Evolutionary conservation across 2,113 vertebrate genomes (phyloP), one percentile per base, ranked within the genome.

Genomic region (Tinamus guttatus): DNA sequence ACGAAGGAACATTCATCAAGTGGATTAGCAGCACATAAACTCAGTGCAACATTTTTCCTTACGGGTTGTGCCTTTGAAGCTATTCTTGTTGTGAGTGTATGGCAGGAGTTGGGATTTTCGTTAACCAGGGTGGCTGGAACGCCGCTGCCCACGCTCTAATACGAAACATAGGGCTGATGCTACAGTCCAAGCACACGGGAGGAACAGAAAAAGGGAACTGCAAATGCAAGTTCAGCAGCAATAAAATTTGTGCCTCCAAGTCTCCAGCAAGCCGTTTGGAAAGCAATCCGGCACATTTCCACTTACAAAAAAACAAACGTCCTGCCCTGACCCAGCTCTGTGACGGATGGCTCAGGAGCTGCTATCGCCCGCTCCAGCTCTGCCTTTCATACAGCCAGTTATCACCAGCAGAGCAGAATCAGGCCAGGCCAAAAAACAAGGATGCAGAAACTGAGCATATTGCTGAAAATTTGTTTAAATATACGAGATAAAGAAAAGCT

Each of bases 141-240:
- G 51, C 38, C 6, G 43, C 65, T 19, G 56, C 18, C 36, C 52
- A 2, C 16, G 65, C 1, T 43, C 28, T 51, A 64, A 5, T 9
- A 52, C 0, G 0, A 76, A 87, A 43, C 38, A 7, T 3, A 54
- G 7, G 75, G 20, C 0, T 5, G 14, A 59, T n/a, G 58, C 59
- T 20, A 20, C 2, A 45, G 24, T 5, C 24, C 89, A 32, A 13
- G 7, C 2, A 1, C 0, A 4, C 28, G 1, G 5, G 52, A 68
- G 32, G 47, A 68, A 60, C 62, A 20, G 28, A 13, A 21, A 80
- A 38, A 9, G n/a, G 62, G 58, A 82, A 54, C 77, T 82, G 34
- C 41, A 82, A 81, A 58, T 30, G 28, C 54, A 63, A 78, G 75
- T 30, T 67, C 81, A 89, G 78, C 36, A 59, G 30, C 6, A 30